These are phyloP conservation scores for Phrixothrix hirtus DNA, from an alignment of 2,888 invertebrate species.

Conservation along the genomic window DNA sequence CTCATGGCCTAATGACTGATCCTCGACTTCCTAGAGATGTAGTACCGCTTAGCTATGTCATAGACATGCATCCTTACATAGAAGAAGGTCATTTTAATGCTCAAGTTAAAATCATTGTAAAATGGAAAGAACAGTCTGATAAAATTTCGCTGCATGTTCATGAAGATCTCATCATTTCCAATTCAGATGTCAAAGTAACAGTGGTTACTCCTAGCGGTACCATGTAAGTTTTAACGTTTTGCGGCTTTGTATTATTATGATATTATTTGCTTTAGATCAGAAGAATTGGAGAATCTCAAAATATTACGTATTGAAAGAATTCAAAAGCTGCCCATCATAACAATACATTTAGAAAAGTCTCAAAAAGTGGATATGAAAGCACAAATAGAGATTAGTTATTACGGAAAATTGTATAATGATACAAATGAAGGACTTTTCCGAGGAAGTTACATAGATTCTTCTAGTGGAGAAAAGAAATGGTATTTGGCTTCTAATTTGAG, in stretches of 20 bases:
- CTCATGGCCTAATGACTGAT: conserved; percentile 67
- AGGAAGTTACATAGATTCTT: conserved; percentile 61
- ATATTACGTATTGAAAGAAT: conserved; percentile 58
- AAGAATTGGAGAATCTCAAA: no score
- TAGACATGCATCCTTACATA: conserved; percentile 69
- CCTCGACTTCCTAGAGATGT: conserved; percentile 66
- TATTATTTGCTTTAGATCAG: no score
- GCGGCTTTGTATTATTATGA: no score
- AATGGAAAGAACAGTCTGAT: conserved; percentile 65
- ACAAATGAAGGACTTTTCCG: conserved; percentile 72
- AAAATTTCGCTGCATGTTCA: conserved; percentile 69
- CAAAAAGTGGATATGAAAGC: no score
- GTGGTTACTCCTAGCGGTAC: no score
- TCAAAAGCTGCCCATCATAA: conserved; percentile 65
- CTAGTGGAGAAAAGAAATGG: conserved; percentile 53
- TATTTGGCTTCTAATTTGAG: conserved; percentile 72
- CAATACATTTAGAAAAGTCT: no score
- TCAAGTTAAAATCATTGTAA: conserved; percentile 69
- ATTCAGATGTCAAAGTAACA: conserved; percentile 58
- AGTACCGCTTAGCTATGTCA: conserved; percentile 66
- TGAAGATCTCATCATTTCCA: conserved; percentile 64
- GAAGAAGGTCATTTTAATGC: conserved; percentile 70
- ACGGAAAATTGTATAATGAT: conserved; percentile 67
- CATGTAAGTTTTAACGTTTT: no score
- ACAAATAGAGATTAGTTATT: conserved; percentile 67